A percentile compares a stretch with the other conserved stretches of the same genome.
Evolutionary conservation across 2,797 vertebrate genomes (phyloP).

Genomic region (Pipistrellus kuhlii): DNA sequence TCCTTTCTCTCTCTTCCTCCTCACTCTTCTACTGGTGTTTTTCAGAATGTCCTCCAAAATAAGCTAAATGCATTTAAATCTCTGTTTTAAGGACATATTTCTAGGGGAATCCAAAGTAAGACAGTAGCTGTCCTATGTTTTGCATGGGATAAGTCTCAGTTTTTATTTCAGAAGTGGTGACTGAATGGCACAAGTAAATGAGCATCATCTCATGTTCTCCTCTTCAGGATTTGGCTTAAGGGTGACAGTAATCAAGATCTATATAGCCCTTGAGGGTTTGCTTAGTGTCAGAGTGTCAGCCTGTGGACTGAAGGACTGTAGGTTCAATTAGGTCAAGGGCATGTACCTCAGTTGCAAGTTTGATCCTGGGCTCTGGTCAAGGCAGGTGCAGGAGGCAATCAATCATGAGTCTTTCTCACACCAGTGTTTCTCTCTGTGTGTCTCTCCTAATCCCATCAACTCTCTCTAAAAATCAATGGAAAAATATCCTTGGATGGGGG

Average conservation of each 20-base stretch:
- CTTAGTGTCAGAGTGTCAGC: too few species aligned
- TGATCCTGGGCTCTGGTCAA: too few species aligned
- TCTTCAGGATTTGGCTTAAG: background rate
- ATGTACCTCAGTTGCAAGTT: too few species aligned
- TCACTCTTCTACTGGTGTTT: background rate
- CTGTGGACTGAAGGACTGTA: too few species aligned
- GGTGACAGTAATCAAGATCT: background rate
- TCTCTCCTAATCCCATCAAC: too few species aligned
- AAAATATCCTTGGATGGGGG: too few species aligned
- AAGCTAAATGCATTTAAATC: background rate
- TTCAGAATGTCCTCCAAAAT: background rate
- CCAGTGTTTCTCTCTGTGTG: too few species aligned
- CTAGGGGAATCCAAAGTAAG: background rate
- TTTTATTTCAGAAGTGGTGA: background rate
- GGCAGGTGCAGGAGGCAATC: too few species aligned
- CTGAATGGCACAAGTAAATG: background rate
- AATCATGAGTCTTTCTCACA: too few species aligned
- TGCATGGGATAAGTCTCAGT: background rate
- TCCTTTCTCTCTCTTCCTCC: background rate
- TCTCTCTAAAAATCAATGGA: too few species aligned
- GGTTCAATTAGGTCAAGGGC: too few species aligned
- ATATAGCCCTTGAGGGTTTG: background rate
- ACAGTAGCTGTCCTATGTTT: background rate
- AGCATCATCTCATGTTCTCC: background rate
- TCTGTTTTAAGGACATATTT: background rate